phyloP scores from a whole-genome alignment of 92 coral and sea anemone species.

The Plumapathes pennacea region DNA sequence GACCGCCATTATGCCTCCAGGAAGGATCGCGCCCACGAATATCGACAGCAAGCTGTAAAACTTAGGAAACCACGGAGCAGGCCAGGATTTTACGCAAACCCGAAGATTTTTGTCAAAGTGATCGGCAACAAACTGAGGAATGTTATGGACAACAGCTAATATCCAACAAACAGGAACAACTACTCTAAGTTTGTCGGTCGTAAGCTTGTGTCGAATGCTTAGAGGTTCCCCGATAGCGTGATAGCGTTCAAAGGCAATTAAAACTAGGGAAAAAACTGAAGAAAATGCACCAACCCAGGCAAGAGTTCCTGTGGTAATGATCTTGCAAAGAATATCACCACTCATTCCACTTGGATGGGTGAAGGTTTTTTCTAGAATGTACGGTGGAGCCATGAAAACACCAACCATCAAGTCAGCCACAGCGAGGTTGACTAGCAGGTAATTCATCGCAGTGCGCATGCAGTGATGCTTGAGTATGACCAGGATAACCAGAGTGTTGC shows the following conservation, averaged over 20 bases:
- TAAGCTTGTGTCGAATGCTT: background rate
- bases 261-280: constrained; percentile 11
- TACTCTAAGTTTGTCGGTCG: background rate
- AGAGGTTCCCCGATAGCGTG: constrained; percentile 4
- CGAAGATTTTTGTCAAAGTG: constrained; percentile 3
- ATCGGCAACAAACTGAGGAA: constrained; percentile 10
- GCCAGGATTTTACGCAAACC: constrained; percentile 16
- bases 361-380: constrained; percentile 9
- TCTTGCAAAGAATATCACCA: constrained; percentile 29
- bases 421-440: constrained; percentile 19
- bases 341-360: constrained; percentile 16
- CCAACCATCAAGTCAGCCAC: constrained; percentile 25
- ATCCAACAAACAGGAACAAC: constrained; percentile 6
- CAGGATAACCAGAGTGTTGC: constrained; percentile 8
- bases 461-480: background rate
- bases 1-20: no score
- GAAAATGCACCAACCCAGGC: constrained; percentile 32
- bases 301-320: constrained; percentile 16
- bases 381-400: constrained; percentile 4
- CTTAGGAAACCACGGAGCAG: background rate
- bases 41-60: constrained; percentile 6
- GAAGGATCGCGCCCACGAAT: no score
- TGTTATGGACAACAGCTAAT: constrained; percentile 7
- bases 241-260: constrained; percentile 27
- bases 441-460: constrained; percentile 5